Evolutionary conservation across 2,888 invertebrate genomes (phyloP).

Genomic region (Hemicrepidius hirtus): DNA sequence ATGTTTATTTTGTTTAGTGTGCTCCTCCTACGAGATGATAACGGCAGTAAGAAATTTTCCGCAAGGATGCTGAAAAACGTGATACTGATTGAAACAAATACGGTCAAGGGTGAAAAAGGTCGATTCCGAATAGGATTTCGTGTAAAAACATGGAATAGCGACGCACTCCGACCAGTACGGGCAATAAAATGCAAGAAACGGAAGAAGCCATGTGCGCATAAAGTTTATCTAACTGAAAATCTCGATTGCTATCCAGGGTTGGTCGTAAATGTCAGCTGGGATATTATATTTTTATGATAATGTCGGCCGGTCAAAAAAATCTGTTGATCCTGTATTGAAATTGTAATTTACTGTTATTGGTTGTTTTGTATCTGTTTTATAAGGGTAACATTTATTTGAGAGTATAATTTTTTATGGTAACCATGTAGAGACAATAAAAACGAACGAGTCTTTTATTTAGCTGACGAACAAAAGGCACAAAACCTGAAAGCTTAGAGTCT

Average conservation of each 20-base stretch:
- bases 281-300: conserved; percentile 54
- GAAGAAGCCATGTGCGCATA: conserved; percentile 43
- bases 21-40: too few species aligned
- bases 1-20: too few species aligned
- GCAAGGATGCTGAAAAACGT: conserved; percentile 13
- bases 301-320: conserved; percentile 51
- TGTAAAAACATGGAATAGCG: conserved; percentile 37
- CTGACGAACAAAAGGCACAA: conserved; percentile 17
- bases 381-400: conserved; percentile 36
- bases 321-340: conserved; percentile 53
- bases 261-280: conserved; percentile 52
- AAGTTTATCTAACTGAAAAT: conserved; percentile 53
- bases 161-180: conserved; percentile 34
- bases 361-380: conserved; percentile 47
- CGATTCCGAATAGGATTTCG: conserved; percentile 12
- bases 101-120: conserved; percentile 34
- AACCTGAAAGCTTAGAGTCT: conserved; percentile 17
- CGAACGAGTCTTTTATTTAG: conserved; percentile 26
- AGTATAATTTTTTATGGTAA: conserved; percentile 43
- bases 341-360: conserved; percentile 53
- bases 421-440: conserved; percentile 33
- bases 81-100: conserved; percentile 34
- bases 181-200: conserved; percentile 45
- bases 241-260: conserved; percentile 51
- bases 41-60: not conserved